Conservation (phyloP, 2,113 vertebrate genomes). For the Todiramphus chloris region DNA sequence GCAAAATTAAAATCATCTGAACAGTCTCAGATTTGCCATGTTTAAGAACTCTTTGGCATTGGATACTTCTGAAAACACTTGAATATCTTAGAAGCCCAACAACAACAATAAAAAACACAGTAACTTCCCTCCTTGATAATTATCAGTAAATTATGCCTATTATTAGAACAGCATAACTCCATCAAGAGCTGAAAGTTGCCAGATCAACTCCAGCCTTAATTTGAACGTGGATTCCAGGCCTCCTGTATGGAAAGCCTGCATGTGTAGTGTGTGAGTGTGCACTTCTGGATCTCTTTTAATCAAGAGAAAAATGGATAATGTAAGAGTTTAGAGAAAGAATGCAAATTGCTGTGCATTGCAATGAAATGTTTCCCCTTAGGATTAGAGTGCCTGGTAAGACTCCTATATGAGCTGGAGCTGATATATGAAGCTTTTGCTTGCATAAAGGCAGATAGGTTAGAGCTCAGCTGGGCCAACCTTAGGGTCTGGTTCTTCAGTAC, state of each 20-base stretch:
- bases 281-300: conserved; percentile 38
- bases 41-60: not conserved
- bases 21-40: not conserved
- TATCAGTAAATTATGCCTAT: conserved; percentile 13
- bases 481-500: not conserved
- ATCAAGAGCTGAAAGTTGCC: conserved; percentile 9
- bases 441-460: conserved; percentile 12
- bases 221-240: conserved; percentile 4
- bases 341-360: conserved; percentile 36
- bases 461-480: conserved; percentile 35
- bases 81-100: not conserved
- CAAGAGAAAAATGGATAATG: conserved; percentile 47
- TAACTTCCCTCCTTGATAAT: conserved; percentile 30
- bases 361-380: conserved; percentile 50
- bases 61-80: not conserved
- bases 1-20: not conserved
- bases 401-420: conserved; percentile 10
- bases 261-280: not conserved
- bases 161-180: conserved; percentile 34
- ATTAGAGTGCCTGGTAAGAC: conserved; percentile 23
- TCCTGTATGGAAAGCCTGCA: conserved; percentile 30
- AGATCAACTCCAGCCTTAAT: conserved; percentile 9
- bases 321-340: conserved; percentile 32
- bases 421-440: not conserved
- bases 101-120: not conserved